These are phyloP conservation scores for Pachycephala philippinensis DNA, from an alignment of 2,113 vertebrate species.

Conservation along the genomic window DNA sequence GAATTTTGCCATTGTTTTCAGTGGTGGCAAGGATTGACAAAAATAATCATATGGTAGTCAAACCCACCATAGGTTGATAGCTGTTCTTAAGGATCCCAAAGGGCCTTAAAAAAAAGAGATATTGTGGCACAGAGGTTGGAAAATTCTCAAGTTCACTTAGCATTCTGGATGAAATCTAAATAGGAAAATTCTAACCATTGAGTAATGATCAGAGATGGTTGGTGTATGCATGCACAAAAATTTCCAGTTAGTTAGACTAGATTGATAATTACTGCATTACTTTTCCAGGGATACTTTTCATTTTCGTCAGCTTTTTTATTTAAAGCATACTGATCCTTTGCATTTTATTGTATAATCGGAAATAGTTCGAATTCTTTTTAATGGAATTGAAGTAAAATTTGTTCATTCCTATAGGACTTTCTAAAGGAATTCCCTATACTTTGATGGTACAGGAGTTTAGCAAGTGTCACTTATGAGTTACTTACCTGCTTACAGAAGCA, in stretches of 20 bases:
- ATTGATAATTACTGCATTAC: background rate
- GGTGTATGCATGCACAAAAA: background rate
- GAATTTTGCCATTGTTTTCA: background rate
- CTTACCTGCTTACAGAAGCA: background rate
- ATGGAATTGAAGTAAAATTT: background rate
- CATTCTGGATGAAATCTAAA: background rate
- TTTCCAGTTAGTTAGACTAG: background rate
- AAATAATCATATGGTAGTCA: background rate
- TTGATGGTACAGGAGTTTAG: background rate
- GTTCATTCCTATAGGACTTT: background rate
- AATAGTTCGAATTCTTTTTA: background rate
- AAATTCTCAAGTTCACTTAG: background rate
- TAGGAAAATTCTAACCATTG: background rate
- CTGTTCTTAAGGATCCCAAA: background rate
- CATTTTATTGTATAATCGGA: background rate
- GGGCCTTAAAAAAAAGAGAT: background rate
- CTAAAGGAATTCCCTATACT: background rate
- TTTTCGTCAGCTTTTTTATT: background rate
- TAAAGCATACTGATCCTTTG: background rate
- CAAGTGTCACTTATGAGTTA: background rate
- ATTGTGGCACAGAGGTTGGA: background rate
- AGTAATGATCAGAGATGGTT: background rate
- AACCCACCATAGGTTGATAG: background rate
- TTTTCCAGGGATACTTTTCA: background rate
- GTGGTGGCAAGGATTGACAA: background rate